Base-by-base conservation (phyloP, 2,888 invertebrate species). In the Lucinisca nassula region DNA sequence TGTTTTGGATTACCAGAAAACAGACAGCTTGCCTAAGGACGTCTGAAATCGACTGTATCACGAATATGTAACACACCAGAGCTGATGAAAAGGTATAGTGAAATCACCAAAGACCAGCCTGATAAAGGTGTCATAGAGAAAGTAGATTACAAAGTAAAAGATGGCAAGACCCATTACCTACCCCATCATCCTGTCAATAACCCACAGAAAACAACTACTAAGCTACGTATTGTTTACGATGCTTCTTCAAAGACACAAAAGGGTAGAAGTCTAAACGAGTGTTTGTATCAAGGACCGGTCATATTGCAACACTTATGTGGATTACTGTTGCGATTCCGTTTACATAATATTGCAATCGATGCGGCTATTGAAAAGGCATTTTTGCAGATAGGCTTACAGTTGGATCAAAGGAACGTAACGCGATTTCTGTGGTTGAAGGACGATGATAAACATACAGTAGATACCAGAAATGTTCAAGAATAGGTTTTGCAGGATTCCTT, bases 101-200 rank as follows among this genome's bases (percentile, higher is more conserved):
- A 27, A 6, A 77, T 82, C 12, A 85, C 82, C n/a, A 8, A 76
- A 32, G 78, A 82, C 12, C 85, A 82, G 61, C n/a, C 58, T 12
- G 27, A 78, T 1, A 55, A 78, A 79, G 82, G 82, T 12, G 61
- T 82, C 0, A 85, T 85, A 12, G 85, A 88, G 40, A 82, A 79
- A 30, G 82, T 84, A 14, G 32, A n/a, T 40, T 35, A 49, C 1
- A 17, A 51, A 4, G 2, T 30, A 10, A 35, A 51, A 3, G 58
- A 70, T 70, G 80, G 72, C 51, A 24, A 55, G 0, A 24, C 70
- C n/a, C 85, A 85, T 49, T 85, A 85, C 27, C 27, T 84, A 27
- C 79, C 80, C 3, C 84, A 84, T 55, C 84, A 80, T 49, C 78
- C 78, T 17, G 72, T 83, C 10, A 73, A 79, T n/a, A 84, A 27